Evolutionary conservation across 2,888 invertebrate species (phyloP), one percentile per base, ranked within the genome.

Genomic region (Thecophora atra): DNA sequence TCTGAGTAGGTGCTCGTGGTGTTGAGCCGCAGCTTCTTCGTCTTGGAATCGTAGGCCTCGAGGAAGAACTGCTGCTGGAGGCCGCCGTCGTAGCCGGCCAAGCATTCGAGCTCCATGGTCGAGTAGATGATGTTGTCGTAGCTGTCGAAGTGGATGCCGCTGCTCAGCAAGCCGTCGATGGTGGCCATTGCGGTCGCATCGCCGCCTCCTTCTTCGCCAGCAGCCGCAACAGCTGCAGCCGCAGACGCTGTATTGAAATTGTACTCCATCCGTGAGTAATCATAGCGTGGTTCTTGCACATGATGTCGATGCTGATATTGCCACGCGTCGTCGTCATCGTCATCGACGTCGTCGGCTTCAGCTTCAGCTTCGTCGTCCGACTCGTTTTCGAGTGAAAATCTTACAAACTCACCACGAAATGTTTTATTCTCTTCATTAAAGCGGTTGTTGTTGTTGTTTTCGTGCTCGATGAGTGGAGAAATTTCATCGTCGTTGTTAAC

Each of bases 1-100:
- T 91, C 91, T 75, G 88, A 87, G 75, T 87, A 87, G 52, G 88
- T 84, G 78, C 92, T 92, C 77, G 90, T 91, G 77, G 91, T 88
- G 83, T 93, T 94, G 76, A 93, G 88, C 70, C 93, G 88, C 47
- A 93, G 87, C 76, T 90, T 90, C 81, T 91, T 92, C 21, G 92
- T 92, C 79, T 89, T 87, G 0, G 92, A 91, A 79, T 94, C 94
- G 80, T 93, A 91, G 0, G 95, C 94, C 85, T 96, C 95, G 73
- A 96, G 87, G 69, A 93, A 88, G 87, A 96, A 96, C 76, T 91
- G 91, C 85, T 96, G 96, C 56, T 94, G 93, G 73, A 96, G 89
- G 0, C 96, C 96, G 1, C 96, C 96, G 82, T 96, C 95, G 85
- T 95, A 95, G 60, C 96, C 96, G 0, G 94, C 91, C 73, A 94